Percentiles rank a stretch among this genome's conserved stretches.
These are phyloP conservation scores for Choristoneura rosaceana DNA, from an alignment of 2,888 invertebrate species.

Conservation along the genomic window DNA sequence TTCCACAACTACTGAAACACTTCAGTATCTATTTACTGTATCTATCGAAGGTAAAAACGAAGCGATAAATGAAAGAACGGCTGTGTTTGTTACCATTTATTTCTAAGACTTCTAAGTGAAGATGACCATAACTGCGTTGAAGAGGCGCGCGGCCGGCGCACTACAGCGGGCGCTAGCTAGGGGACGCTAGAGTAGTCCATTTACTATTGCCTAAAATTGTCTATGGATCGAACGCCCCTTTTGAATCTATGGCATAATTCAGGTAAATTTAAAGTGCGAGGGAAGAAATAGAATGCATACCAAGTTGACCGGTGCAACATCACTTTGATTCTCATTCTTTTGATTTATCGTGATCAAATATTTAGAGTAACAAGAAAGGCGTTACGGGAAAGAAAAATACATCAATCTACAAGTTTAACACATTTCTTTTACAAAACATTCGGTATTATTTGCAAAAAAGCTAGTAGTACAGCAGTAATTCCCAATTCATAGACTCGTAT, in stretches of 20 bases:
- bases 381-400: constrained; percentile 62
- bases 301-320: not conserved
- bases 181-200: constrained; percentile 62
- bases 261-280: not conserved
- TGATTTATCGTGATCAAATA: not conserved
- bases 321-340: not conserved
- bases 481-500: constrained; percentile 60
- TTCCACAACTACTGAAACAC: constrained; percentile 59
- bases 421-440: constrained; percentile 69
- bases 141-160: constrained; percentile 78
- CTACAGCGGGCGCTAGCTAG: constrained; percentile 71
- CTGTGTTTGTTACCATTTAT: constrained; percentile 83
- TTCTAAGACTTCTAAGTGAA: constrained; percentile 82
- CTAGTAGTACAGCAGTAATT: constrained; percentile 56
- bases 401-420: constrained; percentile 58
- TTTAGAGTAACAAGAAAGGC: constrained; percentile 54
- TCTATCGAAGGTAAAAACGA: constrained; percentile 52
- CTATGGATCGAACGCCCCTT: constrained; percentile 54
- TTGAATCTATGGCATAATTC: constrained; percentile 39
- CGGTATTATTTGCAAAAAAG: constrained; percentile 67
- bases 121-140: constrained; percentile 79
- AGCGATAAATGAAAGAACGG: constrained; percentile 84
- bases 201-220: constrained; percentile 48
- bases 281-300: not conserved
- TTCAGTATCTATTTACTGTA: constrained; percentile 39